A percentile compares a stretch with the other conserved stretches of the same genome.
Evolutionary conservation across 2,113 vertebrate genomes (phyloP).

Genomic region (Ammodytes marinus): DNA sequence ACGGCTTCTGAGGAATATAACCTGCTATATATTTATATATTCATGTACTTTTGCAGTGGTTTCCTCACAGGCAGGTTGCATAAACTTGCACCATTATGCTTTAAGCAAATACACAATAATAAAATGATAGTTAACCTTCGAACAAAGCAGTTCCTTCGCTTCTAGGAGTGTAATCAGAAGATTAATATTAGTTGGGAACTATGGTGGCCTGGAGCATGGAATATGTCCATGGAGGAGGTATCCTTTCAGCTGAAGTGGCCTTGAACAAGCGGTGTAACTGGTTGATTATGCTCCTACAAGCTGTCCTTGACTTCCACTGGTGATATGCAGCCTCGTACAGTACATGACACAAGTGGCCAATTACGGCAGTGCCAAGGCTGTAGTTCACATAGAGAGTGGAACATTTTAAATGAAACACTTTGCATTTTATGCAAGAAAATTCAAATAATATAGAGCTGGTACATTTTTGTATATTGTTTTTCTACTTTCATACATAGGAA

Average conservation of each 20-base stretch:
- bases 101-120: conserved; percentile 12
- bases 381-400: neutral
- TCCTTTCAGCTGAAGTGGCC: conserved; percentile 4
- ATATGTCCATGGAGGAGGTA: neutral
- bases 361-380: neutral
- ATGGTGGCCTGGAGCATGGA: neutral
- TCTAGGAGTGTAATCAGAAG: neutral
- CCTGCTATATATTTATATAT: conserved; percentile 18
- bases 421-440: neutral
- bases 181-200: neutral
- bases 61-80: conserved; percentile 37
- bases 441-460: neutral
- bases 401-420: neutral
- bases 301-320: neutral
- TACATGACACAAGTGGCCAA: conserved; percentile 9
- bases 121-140: neutral
- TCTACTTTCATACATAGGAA: neutral
- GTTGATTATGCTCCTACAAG: conserved; percentile 18
- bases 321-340: neutral
- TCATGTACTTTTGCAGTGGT: conserved; percentile 22
- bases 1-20: conserved; percentile 43
- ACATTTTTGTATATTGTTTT: neutral
- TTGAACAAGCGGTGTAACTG: conserved; percentile 14
- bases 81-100: conserved; percentile 42
- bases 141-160: accelerated